phyloP scores from a whole-genome alignment of 2,888 invertebrate genomes.

The Limnephilus rhombicus region DNA sequence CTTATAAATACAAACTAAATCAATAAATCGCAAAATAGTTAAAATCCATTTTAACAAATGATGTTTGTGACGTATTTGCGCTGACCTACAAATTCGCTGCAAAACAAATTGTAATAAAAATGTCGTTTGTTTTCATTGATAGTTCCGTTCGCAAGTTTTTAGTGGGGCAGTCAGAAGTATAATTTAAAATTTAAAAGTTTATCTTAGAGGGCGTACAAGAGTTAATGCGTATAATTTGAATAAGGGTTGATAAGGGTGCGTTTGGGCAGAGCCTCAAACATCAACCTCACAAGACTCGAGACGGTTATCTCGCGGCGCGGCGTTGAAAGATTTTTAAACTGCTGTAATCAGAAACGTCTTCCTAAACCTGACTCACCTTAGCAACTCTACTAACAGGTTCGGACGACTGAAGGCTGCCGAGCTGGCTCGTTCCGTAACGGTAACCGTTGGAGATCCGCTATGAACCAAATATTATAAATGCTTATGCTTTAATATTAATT shows the following conservation, averaged over 20 bases:
- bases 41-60: neutral
- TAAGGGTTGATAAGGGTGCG: neutral
- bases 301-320: neutral
- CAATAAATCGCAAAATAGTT: neutral
- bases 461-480: conserved; percentile 58
- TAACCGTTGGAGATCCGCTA: conserved; percentile 54
- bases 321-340: neutral
- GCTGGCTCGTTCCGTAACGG: conserved; percentile 49
- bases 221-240: no score
- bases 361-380: conserved; percentile 34
- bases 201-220: no score
- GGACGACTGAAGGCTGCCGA: neutral
- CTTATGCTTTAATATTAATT: conserved; percentile 37
- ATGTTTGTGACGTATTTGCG: neutral
- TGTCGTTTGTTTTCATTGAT: no score
- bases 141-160: no score
- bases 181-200: no score
- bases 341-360: conserved; percentile 29
- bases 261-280: neutral
- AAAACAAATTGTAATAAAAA: no score
- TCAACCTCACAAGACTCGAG: neutral
- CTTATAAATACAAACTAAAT: neutral
- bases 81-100: neutral
- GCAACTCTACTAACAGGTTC: conserved; percentile 25
- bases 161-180: no score